Evolutionary conservation across 2,113 vertebrate genomes (phyloP), one percentile per base, ranked within the genome.

Genomic region (Cacatua alba): DNA sequence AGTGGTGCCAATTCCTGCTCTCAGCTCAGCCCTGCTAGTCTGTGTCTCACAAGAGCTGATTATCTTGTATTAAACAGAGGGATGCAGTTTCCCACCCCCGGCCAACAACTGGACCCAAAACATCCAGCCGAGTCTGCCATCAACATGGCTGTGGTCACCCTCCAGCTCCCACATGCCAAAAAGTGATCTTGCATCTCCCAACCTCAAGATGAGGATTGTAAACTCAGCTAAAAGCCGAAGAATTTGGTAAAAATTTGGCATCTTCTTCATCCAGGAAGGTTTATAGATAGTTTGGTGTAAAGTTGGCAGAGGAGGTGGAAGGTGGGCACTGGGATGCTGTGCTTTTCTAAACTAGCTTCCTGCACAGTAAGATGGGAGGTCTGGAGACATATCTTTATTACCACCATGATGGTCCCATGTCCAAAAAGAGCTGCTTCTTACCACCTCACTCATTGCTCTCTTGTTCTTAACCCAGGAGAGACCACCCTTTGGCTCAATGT

Each of bases 31-130:
- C 49, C 57, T 62, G 4, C 67, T 29, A 48, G 65, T 43, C 52
- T 7, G 1, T 1, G 0, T 37, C 91, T 80, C 69, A 15, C 63
- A 31, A 33, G 46, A 60, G 86, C 31, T 62, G n/a, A 13, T 92
- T 69, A 31, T 26, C 28, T 37, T 0, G 0, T 6, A 3, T 20
- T 25, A 85, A 82, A 62, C 35, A 59, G 41, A 44, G 41, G 39
- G 44, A n/a, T 2, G 7, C 28, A 4, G 28, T 62, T 28, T 51
- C 84, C 21, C 67, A 55, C 31, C 48, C 44, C 12, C 0, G 0
- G 51, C 24, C 59, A 52, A 44, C 16, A 35, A 9, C 3, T 1
- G 1, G 64, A 69, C 7, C 53, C 0, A 0, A 57, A 70, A 31
- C 13, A 3, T 29, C 14, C 65, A 20, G 33, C 3, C 33, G 10